Conservation (phyloP, 2,888 invertebrate species). For the Cheiracanthium punctorium region DNA sequence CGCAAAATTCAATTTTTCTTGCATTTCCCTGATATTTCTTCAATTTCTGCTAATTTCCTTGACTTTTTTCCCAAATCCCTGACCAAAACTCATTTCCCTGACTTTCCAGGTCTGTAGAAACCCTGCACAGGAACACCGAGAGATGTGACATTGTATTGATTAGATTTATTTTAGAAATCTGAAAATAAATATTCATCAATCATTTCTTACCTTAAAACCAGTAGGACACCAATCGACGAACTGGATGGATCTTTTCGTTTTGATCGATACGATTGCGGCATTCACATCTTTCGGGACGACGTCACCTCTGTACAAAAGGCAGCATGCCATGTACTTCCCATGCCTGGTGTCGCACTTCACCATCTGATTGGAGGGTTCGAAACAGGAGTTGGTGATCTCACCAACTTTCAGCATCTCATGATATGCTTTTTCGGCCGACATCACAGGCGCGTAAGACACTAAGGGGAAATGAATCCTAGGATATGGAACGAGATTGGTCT, state of each 20-base stretch:
- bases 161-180: too few species aligned
- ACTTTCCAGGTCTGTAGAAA: too few species aligned
- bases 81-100: too few species aligned
- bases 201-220: constrained; percentile 84
- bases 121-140: too few species aligned
- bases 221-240: constrained; percentile 97
- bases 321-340: constrained; percentile 73
- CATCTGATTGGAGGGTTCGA: constrained; percentile 77
- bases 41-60: too few species aligned
- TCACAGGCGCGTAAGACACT: constrained; percentile 78
- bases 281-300: constrained; percentile 79
- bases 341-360: constrained; percentile 73
- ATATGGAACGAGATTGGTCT: constrained; percentile 75
- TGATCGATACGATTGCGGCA: constrained; percentile 77
- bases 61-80: too few species aligned
- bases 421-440: constrained; percentile 77
- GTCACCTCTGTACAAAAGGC: constrained; percentile 78
- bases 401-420: constrained; percentile 76
- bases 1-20: too few species aligned
- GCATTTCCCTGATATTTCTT: too few species aligned
- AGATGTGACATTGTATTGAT: too few species aligned
- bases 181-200: too few species aligned
- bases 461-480: constrained; percentile 90
- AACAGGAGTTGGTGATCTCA: constrained; percentile 78
- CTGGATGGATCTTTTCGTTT: constrained; percentile 81